Evolutionary conservation across 2,888 invertebrate species (phyloP).

Genomic region (Athalia cordata): DNA sequence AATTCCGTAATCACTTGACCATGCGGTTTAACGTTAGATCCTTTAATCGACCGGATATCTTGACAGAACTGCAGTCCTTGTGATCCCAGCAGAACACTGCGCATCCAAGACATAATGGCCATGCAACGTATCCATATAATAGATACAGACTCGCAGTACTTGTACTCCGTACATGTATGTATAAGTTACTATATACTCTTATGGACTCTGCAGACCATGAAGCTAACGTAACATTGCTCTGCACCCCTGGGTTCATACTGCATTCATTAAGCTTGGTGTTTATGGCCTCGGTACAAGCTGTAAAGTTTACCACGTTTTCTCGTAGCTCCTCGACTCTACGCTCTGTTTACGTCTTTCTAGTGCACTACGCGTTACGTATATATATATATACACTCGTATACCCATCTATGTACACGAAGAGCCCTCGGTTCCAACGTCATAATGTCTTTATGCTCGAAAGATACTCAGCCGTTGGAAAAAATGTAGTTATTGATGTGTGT

Average conservation of each 20-base stretch:
- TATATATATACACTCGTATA: neutral
- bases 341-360: constrained; percentile 4
- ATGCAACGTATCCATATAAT: too few relatives aligned
- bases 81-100: too few relatives aligned
- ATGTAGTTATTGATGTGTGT: too few relatives aligned
- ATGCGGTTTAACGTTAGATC: neutral
- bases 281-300: constrained; percentile 52
- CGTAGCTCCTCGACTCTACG: constrained; percentile 42
- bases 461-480: too few relatives aligned
- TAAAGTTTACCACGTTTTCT: constrained; percentile 55
- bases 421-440: too few relatives aligned
- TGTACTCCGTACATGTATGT: too few relatives aligned
- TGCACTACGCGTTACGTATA: neutral
- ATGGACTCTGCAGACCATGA: too few relatives aligned
- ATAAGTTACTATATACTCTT: too few relatives aligned
- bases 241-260: constrained; percentile 45
- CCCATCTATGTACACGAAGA: neutral
- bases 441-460: too few relatives aligned
- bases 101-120: too few relatives aligned
- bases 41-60: neutral
- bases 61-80: too few relatives aligned
- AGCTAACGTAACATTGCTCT: neutral
- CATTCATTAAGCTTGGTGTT: constrained; percentile 57
- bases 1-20: constrained; percentile 21
- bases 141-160: too few relatives aligned